A percentile compares a stretch with the other conserved stretches of the same genome.
phyloP scores from a whole-genome alignment of 2,113 vertebrate genomes.

The Carassius gibelio region DNA sequence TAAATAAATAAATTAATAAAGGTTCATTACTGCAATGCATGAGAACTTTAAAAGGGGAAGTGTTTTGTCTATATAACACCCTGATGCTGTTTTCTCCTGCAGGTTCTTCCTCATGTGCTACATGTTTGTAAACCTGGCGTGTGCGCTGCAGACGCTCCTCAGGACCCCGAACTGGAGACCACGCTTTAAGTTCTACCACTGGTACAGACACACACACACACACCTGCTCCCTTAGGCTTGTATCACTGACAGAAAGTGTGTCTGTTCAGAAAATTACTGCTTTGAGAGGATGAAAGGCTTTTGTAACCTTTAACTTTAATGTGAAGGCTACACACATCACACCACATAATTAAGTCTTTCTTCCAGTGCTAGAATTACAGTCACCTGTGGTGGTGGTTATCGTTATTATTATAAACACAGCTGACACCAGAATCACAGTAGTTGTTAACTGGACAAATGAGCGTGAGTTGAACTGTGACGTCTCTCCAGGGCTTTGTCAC shows the following conservation, averaged over 20 bases:
- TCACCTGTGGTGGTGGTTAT: background rate
- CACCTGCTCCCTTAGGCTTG: background rate
- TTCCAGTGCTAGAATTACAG: background rate
- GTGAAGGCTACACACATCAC: background rate
- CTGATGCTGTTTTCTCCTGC: background rate
- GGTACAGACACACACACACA: conserved; percentile 70
- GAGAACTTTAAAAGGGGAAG: no score
- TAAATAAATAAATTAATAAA: background rate
- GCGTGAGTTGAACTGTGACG: background rate
- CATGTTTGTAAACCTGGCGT: conserved; percentile 98
- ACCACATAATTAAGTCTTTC: background rate
- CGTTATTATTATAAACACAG: background rate
- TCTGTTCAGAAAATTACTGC: background rate
- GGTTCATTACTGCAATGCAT: background rate
- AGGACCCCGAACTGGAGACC: conserved; percentile 98
- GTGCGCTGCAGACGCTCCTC: conserved; percentile 92
- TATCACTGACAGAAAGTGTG: background rate
- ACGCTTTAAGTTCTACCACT: conserved; percentile 97
- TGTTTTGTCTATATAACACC: background rate
- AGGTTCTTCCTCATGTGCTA: conserved; percentile 99
- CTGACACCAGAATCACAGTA: background rate
- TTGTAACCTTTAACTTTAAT: background rate
- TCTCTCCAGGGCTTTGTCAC: conserved; percentile 88
- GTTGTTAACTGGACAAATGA: conserved; percentile 2
- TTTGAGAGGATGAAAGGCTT: background rate